Base-by-base conservation (phyloP, 2,797 vertebrate genomes). In the Acrocephalus scirpaceus region DNA sequence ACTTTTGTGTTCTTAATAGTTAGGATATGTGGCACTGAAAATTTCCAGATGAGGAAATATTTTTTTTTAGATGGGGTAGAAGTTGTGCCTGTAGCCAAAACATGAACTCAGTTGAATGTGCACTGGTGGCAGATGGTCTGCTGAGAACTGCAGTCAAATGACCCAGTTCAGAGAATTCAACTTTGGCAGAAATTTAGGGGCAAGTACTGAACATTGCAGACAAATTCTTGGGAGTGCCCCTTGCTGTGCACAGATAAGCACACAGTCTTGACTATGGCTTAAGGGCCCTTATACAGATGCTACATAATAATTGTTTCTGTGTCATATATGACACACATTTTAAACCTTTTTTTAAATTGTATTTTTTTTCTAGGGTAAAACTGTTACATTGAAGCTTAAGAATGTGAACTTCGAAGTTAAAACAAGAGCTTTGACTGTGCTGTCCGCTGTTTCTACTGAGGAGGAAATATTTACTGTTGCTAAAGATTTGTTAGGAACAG, bases 341-440 rank as follows among this genome's bases (percentile, higher is more conserved):
- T 58, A 61, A 86, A 58, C 16, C 47, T 88, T 74, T 67, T 40
- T 69, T 62, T 32, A 8, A 42, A 54, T 20, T 73, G 2, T 36
- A 90, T 79, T 94, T 78, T 73, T 91, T 51, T 34, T 26, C n/a
- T 9, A 99, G 99, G 99, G 98, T 94, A 99, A 98, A 98, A 99
- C 99, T 4, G 98, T 99, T 81, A 99, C 99, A 17, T 92, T 99
- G 94, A 99, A 99, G 96, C 93, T 99, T 48, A 99, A 99, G 97
- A 99, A 99, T 14, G 98, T 99, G 76, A 98, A 99, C 77, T 99
- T 99, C 42, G 99, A 99, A 98, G 99, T 99, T 48, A 99, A 99
- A 98, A 99, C 98, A 90, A 98, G 98, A 94, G 99, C 99, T 18
- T 97, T 97, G 86, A 99, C 99, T 19, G 94, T 99, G 56, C 94